Base-by-base conservation (phyloP, 2,113 vertebrate genomes). In the Malaclemys terrapin region DNA sequence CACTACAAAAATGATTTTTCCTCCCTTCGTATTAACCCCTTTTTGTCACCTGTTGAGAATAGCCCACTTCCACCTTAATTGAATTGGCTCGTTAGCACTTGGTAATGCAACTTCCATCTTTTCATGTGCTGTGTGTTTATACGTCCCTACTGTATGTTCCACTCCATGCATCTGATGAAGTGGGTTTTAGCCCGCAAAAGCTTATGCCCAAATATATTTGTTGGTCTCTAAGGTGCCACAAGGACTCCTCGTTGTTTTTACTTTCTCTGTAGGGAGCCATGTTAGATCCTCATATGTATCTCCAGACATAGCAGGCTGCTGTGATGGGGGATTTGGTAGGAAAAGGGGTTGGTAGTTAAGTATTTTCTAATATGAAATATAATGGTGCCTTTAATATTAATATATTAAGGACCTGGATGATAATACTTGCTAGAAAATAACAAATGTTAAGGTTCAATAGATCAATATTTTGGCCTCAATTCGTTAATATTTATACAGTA, bases 361-460 rank as follows among this genome's bases (percentile, higher is more conserved):
- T 85, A 83, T 53, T 89, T 80, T n/a, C 24, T 75, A 59, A 29
- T 59, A 8, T 78, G 85, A 45, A 50, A 38, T 80, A n/a, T 87
- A 56, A 72, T 27, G 50, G 4, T 24, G 31, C 31, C 27, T 94
- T 89, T 83, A 24, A 24, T 65, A n/a, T 53, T 90, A 52, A 3
- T 59, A 42, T 76, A 76, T 27, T 24, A 56, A 89, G n/a, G 91
- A 84, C 12, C 27, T 45, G 7, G 93, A 19, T 65, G 65, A 50
- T 38, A 8, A 87, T 85, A 83, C 35, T 27, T 87, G 29, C 11
- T 93, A 45, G 59, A 87, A 96, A 92, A 83, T 6, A 75, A 56
- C 8, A 47, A 6, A 25, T 75, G n/a, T 57, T 85, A 10, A 89
- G 85, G 5, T 1, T 1, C 47, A 57, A 42, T n/a, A 65, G 59